These are phyloP conservation scores for Aphaenogaster floridana DNA, from an alignment of 1,140 invertebrate species.

Conservation along the genomic window DNA sequence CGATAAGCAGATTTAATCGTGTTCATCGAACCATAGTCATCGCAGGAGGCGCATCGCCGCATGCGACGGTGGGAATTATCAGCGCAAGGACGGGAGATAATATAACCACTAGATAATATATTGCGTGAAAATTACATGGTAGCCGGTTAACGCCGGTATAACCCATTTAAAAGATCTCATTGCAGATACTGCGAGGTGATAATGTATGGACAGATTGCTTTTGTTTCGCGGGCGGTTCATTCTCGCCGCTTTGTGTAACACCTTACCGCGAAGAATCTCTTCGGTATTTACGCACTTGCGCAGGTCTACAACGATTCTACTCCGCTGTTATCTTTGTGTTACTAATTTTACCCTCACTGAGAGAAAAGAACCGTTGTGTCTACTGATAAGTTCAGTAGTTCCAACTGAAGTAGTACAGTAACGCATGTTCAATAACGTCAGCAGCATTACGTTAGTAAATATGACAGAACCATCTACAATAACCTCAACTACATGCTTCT, in stretches of 20 bases:
- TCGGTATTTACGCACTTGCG: slow-evolving; percentile 48
- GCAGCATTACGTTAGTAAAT: too few species aligned
- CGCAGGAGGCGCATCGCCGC: slow-evolving; percentile 7
- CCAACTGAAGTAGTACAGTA: too few species aligned
- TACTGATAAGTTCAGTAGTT: too few species aligned
- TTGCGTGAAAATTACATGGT: slow-evolving; percentile 58
- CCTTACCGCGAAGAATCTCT: slow-evolving; percentile 1
- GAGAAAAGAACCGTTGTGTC: too few species aligned
- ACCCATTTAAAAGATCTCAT: slow-evolving; percentile 65
- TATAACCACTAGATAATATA: slow-evolving; percentile 50
- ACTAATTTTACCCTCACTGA: slow-evolving; percentile 29
- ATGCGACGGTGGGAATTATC: slow-evolving; percentile 25
- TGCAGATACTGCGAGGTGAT: slow-evolving; percentile 57
- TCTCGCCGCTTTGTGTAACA: slow-evolving; percentile 20
- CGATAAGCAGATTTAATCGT: slow-evolving; percentile 51
- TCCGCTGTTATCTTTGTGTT: slow-evolving; percentile 10
- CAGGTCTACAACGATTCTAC: background rate
- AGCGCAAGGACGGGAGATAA: slow-evolving; percentile 43
- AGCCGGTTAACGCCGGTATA: slow-evolving; percentile 37
- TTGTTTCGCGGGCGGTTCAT: slow-evolving; percentile 45
- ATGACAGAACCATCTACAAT: too few species aligned
- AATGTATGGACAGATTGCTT: slow-evolving; percentile 66
- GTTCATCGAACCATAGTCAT: slow-evolving; percentile 52
- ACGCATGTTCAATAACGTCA: too few species aligned
- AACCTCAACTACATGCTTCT: too few species aligned